Base-by-base conservation (phyloP, 2,888 invertebrate species). In the Ochropleura plecta region DNA sequence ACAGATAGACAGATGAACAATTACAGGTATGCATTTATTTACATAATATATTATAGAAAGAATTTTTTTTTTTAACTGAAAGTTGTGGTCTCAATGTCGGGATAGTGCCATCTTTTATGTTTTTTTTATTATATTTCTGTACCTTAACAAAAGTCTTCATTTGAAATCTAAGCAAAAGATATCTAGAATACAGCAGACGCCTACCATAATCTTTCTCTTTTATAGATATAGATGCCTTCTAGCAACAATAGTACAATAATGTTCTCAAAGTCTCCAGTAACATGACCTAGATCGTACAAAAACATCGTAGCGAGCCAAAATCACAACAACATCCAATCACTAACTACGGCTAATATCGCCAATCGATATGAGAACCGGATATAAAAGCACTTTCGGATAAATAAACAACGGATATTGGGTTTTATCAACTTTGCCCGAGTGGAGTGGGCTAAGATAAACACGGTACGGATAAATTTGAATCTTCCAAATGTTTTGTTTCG, bases 361-460 rank as follows among this genome's bases (percentile, higher is more conserved):
- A 76, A 78, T 80, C 73, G 73, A 80, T 79, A 81, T 64, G 71
- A 73, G 76, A 74, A 76, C 76, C 79, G 81, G 79, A 87, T 87
- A 84, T 86, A 83, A 72, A 84, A 86, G 83, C 81, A 80, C 81
- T 83, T 83, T 78, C 73, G 77, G 76, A 79, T 87, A 85, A 86
- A 88, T 86, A 88, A 87, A 86, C 84, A 83, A 75, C 82, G 86
- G 87, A 87, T 88, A 88, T 88, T 86, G 85, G 80, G 79, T 83
- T 86, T 84, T 81, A 83, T 79, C 74, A 87, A 79, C 68, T 83
- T 86, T 78, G 60, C 63, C 83, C 75, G 76, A 78, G 76, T 63
- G 64, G 70, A 79, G 73, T 76, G 73, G 78, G 70, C 57, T 9
- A 77, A 81, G 70, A 83, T 79, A 84, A 86, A 82, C 76, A 86